These are phyloP conservation scores for Macrophya annulata DNA, from an alignment of 2,888 invertebrate species.

Conservation along the genomic window DNA sequence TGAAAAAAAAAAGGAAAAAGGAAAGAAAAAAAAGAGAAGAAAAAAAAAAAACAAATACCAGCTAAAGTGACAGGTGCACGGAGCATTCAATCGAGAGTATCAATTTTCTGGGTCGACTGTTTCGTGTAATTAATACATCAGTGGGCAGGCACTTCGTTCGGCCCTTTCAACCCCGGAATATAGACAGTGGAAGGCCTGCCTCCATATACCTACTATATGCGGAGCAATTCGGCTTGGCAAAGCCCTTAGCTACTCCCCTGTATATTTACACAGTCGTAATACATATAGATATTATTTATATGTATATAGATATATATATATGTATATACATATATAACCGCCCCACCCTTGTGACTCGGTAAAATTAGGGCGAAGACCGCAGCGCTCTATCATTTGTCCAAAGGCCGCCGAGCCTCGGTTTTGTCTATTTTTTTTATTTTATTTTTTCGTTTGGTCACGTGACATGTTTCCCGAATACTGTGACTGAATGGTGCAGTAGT, in stretches of 20 bases:
- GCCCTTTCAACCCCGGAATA: constrained; percentile 52
- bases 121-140: constrained; percentile 72
- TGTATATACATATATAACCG: background rate
- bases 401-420: constrained; percentile 58
- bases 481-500: background rate
- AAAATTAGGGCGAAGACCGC: constrained; percentile 58
- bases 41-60: background rate
- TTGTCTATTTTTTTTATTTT: constrained; percentile 10
- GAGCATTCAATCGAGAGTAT: constrained; percentile 62
- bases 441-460: constrained; percentile 31
- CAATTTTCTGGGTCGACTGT: constrained; percentile 70
- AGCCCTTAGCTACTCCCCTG: background rate
- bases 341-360: constrained; percentile 30
- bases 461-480: constrained; percentile 31
- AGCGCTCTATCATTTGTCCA: constrained; percentile 68
- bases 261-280: background rate
- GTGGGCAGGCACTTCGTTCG: constrained; percentile 62
- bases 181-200: constrained; percentile 3
- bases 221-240: constrained; percentile 27
- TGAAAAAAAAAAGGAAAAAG: background rate
- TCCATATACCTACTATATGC: constrained; percentile 6
- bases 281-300: constrained; percentile 27
- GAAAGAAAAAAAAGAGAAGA: background rate
- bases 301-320: background rate
- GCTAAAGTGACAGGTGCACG: constrained; percentile 44